Conservation (phyloP, 2,113 vertebrate species). For the Neotoma lepida region DNA sequence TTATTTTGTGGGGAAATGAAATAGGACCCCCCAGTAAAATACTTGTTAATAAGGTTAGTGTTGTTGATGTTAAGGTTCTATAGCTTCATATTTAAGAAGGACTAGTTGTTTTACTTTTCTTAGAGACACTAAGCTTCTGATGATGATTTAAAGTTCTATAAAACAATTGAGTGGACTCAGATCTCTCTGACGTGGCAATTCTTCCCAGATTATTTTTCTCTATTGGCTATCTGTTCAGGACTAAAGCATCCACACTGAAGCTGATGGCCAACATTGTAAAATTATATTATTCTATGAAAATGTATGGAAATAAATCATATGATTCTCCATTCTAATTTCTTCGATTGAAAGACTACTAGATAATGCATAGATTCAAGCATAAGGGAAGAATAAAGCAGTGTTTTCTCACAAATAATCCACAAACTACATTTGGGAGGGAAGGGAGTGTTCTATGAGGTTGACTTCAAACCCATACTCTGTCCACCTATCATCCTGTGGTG, state of each 20-base stretch:
- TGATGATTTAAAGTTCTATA: slow-evolving; percentile 24
- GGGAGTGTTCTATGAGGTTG: background rate
- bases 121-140: slow-evolving; percentile 1
- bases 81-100: slow-evolving; percentile 64
- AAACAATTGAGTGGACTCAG: background rate
- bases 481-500: background rate
- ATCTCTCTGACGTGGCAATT: slow-evolving; percentile 38
- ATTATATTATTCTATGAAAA: slow-evolving; percentile 10
- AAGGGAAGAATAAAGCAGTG: background rate
- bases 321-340: background rate
- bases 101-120: background rate
- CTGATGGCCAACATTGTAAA: background rate
- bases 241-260: background rate
- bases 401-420: background rate
- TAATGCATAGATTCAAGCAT: background rate
- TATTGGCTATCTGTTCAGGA: background rate
- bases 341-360: background rate
- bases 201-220: background rate
- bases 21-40: background rate
- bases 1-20: background rate
- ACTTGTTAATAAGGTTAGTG: background rate
- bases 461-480: background rate
- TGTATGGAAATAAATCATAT: background rate
- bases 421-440: background rate
- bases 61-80: slow-evolving; percentile 32